Evolutionary conservation across 1,140 invertebrate genomes (phyloP).

Genomic region (Wiebesia pumilae): DNA sequence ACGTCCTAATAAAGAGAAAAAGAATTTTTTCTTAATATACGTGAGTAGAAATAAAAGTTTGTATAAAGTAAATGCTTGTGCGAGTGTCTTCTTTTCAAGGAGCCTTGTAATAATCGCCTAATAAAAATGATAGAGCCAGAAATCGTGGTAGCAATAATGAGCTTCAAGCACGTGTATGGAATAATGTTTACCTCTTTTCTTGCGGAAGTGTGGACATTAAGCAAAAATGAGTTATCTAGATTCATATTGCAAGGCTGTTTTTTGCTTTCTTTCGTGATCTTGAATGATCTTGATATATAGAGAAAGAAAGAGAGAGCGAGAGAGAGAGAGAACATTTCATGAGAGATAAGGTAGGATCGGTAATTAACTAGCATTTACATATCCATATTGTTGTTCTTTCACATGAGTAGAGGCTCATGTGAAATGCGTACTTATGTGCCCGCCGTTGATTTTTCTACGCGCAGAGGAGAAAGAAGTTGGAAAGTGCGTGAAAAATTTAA

Average conservation of each 20-base stretch:
- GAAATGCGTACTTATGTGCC: slow-evolving; percentile 2
- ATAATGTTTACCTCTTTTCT: slow-evolving; percentile 33
- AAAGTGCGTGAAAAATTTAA: slow-evolving; percentile 51
- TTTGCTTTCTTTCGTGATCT: too few relatives aligned
- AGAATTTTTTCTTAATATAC: slow-evolving; percentile 29
- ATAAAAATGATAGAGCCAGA: slow-evolving; percentile 48
- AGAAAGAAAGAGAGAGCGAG: too few relatives aligned
- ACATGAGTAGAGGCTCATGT: too few relatives aligned
- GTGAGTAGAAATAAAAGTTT: slow-evolving; percentile 38
- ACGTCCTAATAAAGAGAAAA: neutral
- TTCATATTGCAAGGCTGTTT: slow-evolving; percentile 20
- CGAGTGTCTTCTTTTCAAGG: slow-evolving; percentile 3
- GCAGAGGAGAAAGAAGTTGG: slow-evolving; percentile 35
- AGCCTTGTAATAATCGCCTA: slow-evolving; percentile 34
- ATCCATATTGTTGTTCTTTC: too few relatives aligned
- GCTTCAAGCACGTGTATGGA: slow-evolving; percentile 23
- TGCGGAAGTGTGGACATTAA: slow-evolving; percentile 32
- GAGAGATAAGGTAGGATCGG: too few relatives aligned
- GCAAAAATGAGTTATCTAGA: slow-evolving; percentile 24
- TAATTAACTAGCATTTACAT: too few relatives aligned
- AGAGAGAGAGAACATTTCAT: too few relatives aligned
- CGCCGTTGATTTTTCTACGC: neutral
- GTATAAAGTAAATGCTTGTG: neutral
- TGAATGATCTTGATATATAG: too few relatives aligned
- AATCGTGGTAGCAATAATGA: slow-evolving; percentile 43